A percentile compares a stretch with the other conserved stretches of the same genome.
These are phyloP conservation scores for Oplegnathus fasciatus DNA, from an alignment of 2,113 vertebrate genomes.

Conservation along the genomic window DNA sequence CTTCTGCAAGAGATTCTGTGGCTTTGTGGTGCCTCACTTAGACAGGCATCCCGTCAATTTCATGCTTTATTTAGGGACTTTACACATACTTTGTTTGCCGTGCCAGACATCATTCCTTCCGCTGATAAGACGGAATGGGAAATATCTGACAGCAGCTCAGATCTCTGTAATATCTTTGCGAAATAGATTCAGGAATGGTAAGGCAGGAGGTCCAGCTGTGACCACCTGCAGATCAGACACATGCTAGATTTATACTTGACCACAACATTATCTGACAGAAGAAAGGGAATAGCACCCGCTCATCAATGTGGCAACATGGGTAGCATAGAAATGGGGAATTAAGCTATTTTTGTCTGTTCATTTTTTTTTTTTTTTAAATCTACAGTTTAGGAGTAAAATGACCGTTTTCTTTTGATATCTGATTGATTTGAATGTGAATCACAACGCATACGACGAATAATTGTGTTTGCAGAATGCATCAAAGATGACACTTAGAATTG, in stretches of 20 bases:
- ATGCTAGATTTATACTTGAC: conserved; percentile 68
- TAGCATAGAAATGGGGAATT: conserved; percentile 16
- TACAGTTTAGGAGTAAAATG: conserved; percentile 2
- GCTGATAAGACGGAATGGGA: conserved; percentile 82
- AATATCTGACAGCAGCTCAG: conserved; percentile 80
- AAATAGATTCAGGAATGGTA: conserved; percentile 79
- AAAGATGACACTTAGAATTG: conserved; percentile 4
- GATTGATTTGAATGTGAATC: conserved; percentile 31
- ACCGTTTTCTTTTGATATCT: neutral
- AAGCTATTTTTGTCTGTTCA: neutral
- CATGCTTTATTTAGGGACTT: conserved; percentile 83
- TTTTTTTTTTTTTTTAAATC: conserved; percentile 13
- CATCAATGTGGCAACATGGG: conserved; percentile 17
- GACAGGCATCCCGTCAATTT: conserved; percentile 78
- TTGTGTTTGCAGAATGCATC: neutral
- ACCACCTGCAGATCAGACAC: conserved; percentile 73
- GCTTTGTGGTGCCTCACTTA: conserved; percentile 61
- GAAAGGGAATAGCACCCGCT: conserved; percentile 38
- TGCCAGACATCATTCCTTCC: conserved; percentile 82
- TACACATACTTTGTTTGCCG: conserved; percentile 81
- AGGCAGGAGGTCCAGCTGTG: conserved; percentile 78
- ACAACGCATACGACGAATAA: neutral
- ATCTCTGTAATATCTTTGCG: conserved; percentile 82
- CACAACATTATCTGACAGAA: conserved; percentile 58
- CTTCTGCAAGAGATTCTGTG: conserved; percentile 44